Conservation (phyloP, 2,888 invertebrate genomes). For the Zhengitettix transpicula region DNA sequence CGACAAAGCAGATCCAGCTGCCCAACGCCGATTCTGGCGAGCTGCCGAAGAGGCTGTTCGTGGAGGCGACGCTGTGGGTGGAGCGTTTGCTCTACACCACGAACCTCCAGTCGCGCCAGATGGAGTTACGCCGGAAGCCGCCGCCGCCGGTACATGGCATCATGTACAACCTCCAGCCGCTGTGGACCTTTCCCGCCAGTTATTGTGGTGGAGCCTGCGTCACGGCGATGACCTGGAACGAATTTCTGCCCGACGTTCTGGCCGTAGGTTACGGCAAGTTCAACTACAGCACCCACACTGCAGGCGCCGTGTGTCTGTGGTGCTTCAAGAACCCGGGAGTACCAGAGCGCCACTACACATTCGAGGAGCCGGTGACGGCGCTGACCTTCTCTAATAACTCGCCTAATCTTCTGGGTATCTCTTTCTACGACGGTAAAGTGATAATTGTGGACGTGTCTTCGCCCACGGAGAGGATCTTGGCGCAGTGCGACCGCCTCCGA, state of each 20-base stretch:
- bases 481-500: slow-evolving; percentile 35
- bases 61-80: neutral
- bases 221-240: slow-evolving; percentile 46
- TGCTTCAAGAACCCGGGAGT: slow-evolving; percentile 55
- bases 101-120: too few relatives aligned
- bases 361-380: slow-evolving; percentile 45
- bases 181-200: slow-evolving; percentile 48
- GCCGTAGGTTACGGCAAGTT: slow-evolving; percentile 61
- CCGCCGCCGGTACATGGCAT: too few relatives aligned
- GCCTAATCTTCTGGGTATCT: slow-evolving; percentile 58
- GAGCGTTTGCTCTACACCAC: neutral
- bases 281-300: slow-evolving; percentile 35
- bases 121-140: too few relatives aligned
- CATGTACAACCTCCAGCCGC: slow-evolving; percentile 42
- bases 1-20: neutral
- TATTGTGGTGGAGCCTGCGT: slow-evolving; percentile 38
- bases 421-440: slow-evolving; percentile 57
- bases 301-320: slow-evolving; percentile 58
- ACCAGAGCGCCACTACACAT: slow-evolving; percentile 51
- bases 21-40: neutral
- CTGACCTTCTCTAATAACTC: slow-evolving; percentile 46
- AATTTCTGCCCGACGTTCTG: slow-evolving; percentile 47
- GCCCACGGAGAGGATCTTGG: slow-evolving; percentile 21
- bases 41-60: neutral
- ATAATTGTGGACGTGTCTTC: slow-evolving; percentile 48